Conservation (phyloP, 2,113 vertebrate genomes). For the Rhegmatorhina hoffmannsi region DNA sequence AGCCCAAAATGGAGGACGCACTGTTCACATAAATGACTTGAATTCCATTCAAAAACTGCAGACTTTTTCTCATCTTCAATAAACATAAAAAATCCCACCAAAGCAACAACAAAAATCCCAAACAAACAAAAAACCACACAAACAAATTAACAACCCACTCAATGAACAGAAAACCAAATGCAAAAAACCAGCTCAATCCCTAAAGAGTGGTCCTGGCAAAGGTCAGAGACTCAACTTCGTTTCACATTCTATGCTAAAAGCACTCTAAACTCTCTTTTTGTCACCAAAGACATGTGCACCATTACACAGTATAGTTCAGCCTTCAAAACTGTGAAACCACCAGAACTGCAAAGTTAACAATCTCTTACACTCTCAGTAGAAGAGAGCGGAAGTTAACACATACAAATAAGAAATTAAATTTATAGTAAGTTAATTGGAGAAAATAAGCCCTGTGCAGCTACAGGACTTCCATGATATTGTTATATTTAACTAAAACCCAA, state of each 20-base stretch:
- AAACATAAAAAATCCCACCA: not conserved
- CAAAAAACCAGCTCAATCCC: not conserved
- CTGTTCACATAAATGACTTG: not conserved
- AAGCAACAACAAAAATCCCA: not conserved
- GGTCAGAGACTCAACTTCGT: not conserved
- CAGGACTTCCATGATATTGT: not conserved
- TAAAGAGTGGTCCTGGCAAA: not conserved
- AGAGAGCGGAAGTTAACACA: not conserved
- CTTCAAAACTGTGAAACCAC: not conserved
- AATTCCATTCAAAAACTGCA: not conserved
- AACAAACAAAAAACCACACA: not conserved
- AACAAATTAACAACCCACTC: fast-evolving
- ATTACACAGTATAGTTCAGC: not conserved
- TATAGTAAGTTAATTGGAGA: not conserved
- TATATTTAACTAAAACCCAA: not conserved
- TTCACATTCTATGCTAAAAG: not conserved
- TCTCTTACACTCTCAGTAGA: not conserved
- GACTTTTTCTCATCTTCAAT: not conserved
- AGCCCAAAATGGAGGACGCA: not conserved
- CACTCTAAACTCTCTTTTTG: not conserved
- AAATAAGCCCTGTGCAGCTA: not conserved
- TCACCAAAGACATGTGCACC: not conserved
- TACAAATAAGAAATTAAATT: not conserved
- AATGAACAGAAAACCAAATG: not conserved
- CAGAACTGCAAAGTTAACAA: not conserved